Evolutionary conservation across 2,113 vertebrate species (phyloP).

Genomic region (Podocnemis expansa): DNA sequence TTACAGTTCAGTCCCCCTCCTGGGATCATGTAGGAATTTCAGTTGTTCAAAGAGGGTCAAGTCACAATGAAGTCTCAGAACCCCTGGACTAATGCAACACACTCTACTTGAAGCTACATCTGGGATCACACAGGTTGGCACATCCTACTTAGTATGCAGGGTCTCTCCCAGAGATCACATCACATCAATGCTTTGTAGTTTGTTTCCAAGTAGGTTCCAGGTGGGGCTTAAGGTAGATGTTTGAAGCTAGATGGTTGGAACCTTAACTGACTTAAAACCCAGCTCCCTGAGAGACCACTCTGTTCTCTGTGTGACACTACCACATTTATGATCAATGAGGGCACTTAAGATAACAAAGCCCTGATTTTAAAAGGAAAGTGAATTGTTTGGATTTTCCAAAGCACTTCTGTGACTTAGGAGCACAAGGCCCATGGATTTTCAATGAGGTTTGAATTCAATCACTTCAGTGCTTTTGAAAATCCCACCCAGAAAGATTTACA

Average conservation of each 20-base stretch:
- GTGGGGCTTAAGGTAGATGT: neutral
- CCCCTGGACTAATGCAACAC: neutral
- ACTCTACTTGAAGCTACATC: neutral
- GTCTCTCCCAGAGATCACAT: neutral
- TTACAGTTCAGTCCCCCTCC: too few species aligned
- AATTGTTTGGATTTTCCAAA: neutral
- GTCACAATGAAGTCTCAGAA: too few species aligned
- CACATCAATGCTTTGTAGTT: neutral
- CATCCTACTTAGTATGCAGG: too few species aligned
- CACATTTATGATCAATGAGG: neutral
- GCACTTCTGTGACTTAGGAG: neutral
- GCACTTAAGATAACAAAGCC: neutral
- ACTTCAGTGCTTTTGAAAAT: constrained; percentile 19
- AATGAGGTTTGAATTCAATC: neutral
- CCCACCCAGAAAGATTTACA: neutral
- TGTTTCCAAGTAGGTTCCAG: neutral
- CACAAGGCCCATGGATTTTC: neutral
- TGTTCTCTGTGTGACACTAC: neutral
- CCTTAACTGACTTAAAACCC: neutral
- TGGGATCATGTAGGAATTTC: too few species aligned
- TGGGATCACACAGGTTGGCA: neutral
- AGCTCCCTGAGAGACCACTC: neutral
- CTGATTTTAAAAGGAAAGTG: neutral
- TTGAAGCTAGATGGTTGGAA: neutral
- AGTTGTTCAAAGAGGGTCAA: too few species aligned